These are phyloP conservation scores for Poeciliopsis turneri DNA, from an alignment of 2,797 vertebrate genomes.

Conservation along the genomic window DNA sequence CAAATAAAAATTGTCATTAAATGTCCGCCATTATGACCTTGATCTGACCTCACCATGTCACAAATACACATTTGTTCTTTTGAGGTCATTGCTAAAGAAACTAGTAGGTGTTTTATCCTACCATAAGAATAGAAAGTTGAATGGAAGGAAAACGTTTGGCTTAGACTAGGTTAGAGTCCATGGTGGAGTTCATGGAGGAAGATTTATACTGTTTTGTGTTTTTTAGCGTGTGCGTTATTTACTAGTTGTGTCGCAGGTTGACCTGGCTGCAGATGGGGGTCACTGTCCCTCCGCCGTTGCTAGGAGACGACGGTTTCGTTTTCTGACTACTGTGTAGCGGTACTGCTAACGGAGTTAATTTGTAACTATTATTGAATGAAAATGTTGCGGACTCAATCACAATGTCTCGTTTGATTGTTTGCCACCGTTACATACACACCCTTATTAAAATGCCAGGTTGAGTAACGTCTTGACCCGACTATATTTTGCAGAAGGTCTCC, in stretches of 20 bases:
- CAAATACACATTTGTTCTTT: slow-evolving; percentile 3
- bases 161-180: not conserved
- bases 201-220: too few relatives aligned
- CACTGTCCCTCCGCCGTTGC: too few relatives aligned
- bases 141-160: not conserved
- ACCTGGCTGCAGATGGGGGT: too few relatives aligned
- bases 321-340: too few relatives aligned
- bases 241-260: too few relatives aligned
- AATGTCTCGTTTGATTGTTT: too few relatives aligned
- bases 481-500: not conserved
- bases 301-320: too few relatives aligned
- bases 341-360: too few relatives aligned
- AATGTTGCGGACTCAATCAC: too few relatives aligned
- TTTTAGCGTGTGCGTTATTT: too few relatives aligned
- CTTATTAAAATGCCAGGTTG: not conserved
- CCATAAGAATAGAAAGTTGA: not conserved
- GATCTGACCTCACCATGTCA: slow-evolving; percentile 30
- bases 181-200: not conserved
- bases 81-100: not conserved
- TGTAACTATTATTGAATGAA: too few relatives aligned
- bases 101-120: not conserved
- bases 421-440: not conserved
- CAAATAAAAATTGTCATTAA: not conserved
- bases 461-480: not conserved
- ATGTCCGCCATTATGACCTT: slow-evolving; percentile 7